Evolutionary conservation across 2,113 vertebrate genomes (phyloP).

Genomic region (Capreolus pygargus): DNA sequence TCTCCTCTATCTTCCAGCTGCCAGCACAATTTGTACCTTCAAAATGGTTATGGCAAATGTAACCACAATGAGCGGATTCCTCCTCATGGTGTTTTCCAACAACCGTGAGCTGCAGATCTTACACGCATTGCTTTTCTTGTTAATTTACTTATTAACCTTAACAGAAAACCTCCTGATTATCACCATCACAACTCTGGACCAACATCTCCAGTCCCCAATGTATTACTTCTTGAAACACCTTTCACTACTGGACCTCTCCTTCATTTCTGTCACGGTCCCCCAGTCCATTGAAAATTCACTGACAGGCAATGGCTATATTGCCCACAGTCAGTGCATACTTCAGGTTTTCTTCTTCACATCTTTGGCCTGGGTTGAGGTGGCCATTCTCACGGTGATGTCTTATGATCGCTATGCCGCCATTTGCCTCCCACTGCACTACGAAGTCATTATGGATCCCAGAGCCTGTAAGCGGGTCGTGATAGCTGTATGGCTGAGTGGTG

Average conservation of each 20-base stretch:
- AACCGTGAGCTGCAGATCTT: background rate
- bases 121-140: conserved; percentile 27
- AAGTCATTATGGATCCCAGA: conserved; percentile 30
- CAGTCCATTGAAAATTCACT: conserved; percentile 25
- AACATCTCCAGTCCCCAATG: conserved; percentile 46
- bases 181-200: background rate
- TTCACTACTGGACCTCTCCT: conserved; percentile 45
- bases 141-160: conserved; percentile 26
- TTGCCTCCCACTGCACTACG: conserved; percentile 49
- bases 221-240: conserved; percentile 64
- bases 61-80: conserved; percentile 21
- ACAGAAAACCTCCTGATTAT: conserved; percentile 51
- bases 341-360: conserved; percentile 52
- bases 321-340: background rate
- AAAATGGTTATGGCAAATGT: background rate
- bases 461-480: background rate
- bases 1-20: background rate
- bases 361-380: conserved; percentile 35
- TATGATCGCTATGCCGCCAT: conserved; percentile 62
- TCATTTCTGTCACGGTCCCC: conserved; percentile 60
- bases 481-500: conserved; percentile 16
- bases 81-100: conserved; percentile 50
- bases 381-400: conserved; percentile 57
- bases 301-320: background rate
- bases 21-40: background rate